phyloP scores from a whole-genome alignment of 2,797 vertebrate species.

The Neostethus bicornis region DNA sequence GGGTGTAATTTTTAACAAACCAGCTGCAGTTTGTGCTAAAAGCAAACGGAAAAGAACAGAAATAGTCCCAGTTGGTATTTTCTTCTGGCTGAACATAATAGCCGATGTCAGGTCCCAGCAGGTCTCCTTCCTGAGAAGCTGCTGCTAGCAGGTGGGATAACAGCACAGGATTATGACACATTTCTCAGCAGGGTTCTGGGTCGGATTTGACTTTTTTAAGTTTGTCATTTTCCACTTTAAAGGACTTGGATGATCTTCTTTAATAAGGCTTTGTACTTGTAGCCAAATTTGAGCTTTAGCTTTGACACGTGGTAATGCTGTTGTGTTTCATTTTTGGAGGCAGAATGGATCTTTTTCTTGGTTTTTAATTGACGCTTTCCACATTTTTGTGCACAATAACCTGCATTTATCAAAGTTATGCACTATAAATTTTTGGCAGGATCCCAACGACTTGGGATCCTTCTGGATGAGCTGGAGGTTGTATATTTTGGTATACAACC shows the following conservation, averaged over 20 bases:
- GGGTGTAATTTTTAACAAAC: background rate
- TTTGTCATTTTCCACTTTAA: background rate
- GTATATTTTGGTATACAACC: too few relatives aligned
- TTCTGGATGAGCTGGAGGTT: too few relatives aligned
- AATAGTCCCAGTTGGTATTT: background rate
- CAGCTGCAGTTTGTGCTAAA: background rate
- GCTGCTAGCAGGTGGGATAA: conserved; percentile 21
- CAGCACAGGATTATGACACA: conserved; percentile 9
- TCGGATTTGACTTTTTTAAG: background rate
- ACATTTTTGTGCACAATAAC: too few relatives aligned
- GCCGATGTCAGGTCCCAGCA: conserved; percentile 10
- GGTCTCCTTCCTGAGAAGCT: conserved; percentile 10
- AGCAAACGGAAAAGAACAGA: background rate
- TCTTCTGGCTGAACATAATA: conserved; percentile 4
- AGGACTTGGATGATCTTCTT: background rate
- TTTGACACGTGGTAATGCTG: background rate
- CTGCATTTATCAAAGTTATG: background rate
- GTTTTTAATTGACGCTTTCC: background rate
- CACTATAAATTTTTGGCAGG: too few relatives aligned
- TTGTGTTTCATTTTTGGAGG: background rate
- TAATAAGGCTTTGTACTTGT: background rate
- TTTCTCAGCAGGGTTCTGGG: background rate
- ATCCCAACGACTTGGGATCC: too few relatives aligned
- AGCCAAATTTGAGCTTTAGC: background rate
- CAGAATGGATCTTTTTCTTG: background rate